These are phyloP conservation scores for Apus apus DNA, from an alignment of 2,113 vertebrate species.

Conservation along the genomic window DNA sequence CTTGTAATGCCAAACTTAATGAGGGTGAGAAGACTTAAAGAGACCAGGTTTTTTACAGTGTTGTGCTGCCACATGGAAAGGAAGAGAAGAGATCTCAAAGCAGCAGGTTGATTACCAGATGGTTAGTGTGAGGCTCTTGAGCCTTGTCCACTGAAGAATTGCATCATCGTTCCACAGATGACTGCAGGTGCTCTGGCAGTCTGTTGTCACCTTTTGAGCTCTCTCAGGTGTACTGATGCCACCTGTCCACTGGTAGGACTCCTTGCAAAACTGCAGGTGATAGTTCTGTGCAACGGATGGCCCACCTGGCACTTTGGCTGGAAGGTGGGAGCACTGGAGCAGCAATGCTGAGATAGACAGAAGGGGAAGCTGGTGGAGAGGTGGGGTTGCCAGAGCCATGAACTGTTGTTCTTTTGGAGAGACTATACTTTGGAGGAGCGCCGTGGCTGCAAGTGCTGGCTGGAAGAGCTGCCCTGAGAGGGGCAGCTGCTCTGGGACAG, in stretches of 20 bases:
- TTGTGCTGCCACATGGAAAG: background rate
- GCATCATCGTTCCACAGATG: background rate
- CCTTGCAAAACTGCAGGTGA: background rate
- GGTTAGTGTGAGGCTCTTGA: background rate
- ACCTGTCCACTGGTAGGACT: background rate
- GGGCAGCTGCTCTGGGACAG: background rate
- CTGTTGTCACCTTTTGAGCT: constrained; percentile 9
- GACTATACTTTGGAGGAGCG: background rate
- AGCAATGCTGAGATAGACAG: accelerated
- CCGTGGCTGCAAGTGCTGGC: background rate
- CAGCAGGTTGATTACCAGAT: background rate
- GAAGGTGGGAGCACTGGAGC: accelerated
- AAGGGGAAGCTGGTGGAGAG: background rate
- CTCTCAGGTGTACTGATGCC: constrained; percentile 31
- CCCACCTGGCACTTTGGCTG: background rate
- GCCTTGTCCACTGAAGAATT: background rate
- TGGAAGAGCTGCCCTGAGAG: background rate
- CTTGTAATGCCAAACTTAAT: background rate
- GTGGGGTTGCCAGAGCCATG: background rate
- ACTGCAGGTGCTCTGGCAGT: background rate
- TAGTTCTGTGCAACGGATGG: accelerated
- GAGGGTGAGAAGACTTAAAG: background rate
- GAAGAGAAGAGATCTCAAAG: background rate
- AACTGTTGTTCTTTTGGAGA: background rate
- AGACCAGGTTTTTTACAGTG: background rate